A percentile compares a stretch with the other conserved stretches of the same genome.
These are phyloP conservation scores for Phaethon lepturus DNA, from an alignment of 2,113 vertebrate species.

Conservation along the genomic window DNA sequence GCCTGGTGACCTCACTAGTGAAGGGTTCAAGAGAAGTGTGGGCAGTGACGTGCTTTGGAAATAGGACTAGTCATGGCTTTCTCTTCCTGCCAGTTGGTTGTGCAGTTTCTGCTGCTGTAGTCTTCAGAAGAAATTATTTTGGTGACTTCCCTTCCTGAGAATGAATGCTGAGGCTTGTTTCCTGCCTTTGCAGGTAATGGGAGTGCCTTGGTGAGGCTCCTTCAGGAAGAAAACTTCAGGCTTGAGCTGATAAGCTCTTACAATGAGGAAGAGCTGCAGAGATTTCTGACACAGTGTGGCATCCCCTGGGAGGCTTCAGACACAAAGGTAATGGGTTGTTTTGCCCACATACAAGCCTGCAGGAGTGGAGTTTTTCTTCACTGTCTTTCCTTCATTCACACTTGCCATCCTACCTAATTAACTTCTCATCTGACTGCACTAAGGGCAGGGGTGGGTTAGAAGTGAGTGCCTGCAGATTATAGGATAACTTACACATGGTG, in stretches of 20 bases:
- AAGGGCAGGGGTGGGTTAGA: not conserved
- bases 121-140: not conserved
- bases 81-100: not conserved
- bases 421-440: not conserved
- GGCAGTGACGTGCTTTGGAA: not conserved
- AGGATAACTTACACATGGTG: slow-evolving; percentile 24
- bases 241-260: slow-evolving; percentile 85
- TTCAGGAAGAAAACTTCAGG: slow-evolving; percentile 87
- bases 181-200: slow-evolving; percentile 81
- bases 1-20: not conserved
- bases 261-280: slow-evolving; percentile 81
- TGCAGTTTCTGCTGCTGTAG: not conserved
- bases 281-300: slow-evolving; percentile 82
- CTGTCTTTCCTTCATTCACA: not conserved
- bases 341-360: not conserved
- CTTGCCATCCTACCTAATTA: not conserved
- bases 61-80: not conserved
- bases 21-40: not conserved
- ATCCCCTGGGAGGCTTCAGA: slow-evolving; percentile 69
- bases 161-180: not conserved
- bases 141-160: not conserved
- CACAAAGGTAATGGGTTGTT: slow-evolving; percentile 80
- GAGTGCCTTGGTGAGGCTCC: slow-evolving; percentile 86
- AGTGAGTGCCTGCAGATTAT: not conserved
- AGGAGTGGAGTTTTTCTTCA: not conserved